Conservation (phyloP, 2,888 invertebrate species). For the Drosophila meridiana region DNA sequence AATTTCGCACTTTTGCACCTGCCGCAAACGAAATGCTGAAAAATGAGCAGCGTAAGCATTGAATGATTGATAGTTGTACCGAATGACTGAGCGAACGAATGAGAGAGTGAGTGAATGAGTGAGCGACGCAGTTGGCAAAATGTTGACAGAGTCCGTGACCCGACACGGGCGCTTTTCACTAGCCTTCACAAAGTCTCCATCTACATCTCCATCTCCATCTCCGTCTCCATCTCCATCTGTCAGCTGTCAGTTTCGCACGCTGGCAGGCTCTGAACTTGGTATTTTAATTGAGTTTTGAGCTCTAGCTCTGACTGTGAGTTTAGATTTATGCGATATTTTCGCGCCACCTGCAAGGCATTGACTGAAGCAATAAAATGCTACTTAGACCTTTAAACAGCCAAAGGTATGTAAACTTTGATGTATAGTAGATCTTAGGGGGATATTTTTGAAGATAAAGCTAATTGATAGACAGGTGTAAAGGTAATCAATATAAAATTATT, state of each 20-base stretch:
- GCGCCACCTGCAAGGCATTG: slow-evolving; percentile 29
- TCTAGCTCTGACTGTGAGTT: slow-evolving; percentile 35
- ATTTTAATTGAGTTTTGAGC: slow-evolving; percentile 77
- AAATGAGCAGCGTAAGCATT: slow-evolving; percentile 15
- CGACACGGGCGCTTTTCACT: slow-evolving; percentile 33
- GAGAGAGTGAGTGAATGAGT: slow-evolving; percentile 26
- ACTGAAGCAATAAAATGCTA: slow-evolving; percentile 29
- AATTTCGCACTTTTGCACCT: slow-evolving; percentile 64
- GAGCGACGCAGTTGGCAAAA: slow-evolving; percentile 35
- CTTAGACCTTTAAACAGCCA: slow-evolving; percentile 11
- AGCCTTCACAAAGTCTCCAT: background rate
- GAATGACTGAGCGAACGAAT: slow-evolving; percentile 12
- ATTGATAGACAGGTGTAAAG: background rate
- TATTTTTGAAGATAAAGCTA: background rate
- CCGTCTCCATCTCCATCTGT: slow-evolving; percentile 59
- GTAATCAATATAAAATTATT: background rate
- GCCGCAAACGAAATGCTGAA: slow-evolving; percentile 37
- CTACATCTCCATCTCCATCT: slow-evolving; percentile 36
- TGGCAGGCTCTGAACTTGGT: slow-evolving; percentile 72
- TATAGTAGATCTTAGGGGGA: too few relatives aligned
- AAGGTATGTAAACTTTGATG: background rate
- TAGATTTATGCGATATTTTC: slow-evolving; percentile 54
- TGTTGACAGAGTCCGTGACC: slow-evolving; percentile 63
- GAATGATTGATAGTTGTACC: slow-evolving; percentile 68
- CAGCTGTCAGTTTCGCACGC: slow-evolving; percentile 68